Percentiles rank a stretch among this genome's conserved stretches.
Conservation (phyloP, 2,797 vertebrate species). For the Thaleichthys pacificus region DNA sequence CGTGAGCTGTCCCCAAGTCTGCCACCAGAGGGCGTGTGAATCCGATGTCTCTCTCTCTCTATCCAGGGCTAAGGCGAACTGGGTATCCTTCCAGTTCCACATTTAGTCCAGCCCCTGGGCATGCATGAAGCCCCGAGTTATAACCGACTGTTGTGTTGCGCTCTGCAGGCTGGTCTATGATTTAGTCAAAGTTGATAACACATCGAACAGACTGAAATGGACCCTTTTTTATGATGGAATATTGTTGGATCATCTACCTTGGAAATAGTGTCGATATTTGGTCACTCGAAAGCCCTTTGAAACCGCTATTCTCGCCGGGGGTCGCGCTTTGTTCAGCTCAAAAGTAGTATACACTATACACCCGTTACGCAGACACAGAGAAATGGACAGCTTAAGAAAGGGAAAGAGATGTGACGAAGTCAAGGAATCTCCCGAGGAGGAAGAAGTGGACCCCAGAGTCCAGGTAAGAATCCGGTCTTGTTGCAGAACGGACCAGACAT, state of each 20-base stretch:
- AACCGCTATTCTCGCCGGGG: conserved; percentile 21
- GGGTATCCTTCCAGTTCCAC: neutral
- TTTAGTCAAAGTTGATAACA: neutral
- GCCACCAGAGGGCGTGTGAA: conserved; percentile 58
- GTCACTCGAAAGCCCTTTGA: conserved; percentile 22
- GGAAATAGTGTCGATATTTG: conserved; percentile 14
- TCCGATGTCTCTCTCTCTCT: neutral
- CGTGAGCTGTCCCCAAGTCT: neutral
- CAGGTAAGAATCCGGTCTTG: conserved; percentile 74
- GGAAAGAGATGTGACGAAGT: conserved; percentile 67
- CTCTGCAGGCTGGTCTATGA: too few relatives aligned
- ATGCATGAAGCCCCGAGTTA: neutral
- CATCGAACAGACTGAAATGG: neutral
- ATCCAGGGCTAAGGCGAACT: conserved; percentile 6
- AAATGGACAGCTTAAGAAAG: conserved; percentile 70
- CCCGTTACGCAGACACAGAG: neutral
- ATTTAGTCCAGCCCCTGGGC: neutral
- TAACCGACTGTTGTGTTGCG: neutral
- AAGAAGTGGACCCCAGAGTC: conserved; percentile 93
- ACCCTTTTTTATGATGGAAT: neutral
- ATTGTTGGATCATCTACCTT: neutral
- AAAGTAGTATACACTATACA: conserved; percentile 7
- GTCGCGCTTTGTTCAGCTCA: conserved; percentile 38
- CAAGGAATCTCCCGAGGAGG: conserved; percentile 70
- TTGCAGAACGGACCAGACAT: conserved; percentile 29